phyloP scores from a whole-genome alignment of 2,888 invertebrate genomes.

The Calameuta idolon region DNA sequence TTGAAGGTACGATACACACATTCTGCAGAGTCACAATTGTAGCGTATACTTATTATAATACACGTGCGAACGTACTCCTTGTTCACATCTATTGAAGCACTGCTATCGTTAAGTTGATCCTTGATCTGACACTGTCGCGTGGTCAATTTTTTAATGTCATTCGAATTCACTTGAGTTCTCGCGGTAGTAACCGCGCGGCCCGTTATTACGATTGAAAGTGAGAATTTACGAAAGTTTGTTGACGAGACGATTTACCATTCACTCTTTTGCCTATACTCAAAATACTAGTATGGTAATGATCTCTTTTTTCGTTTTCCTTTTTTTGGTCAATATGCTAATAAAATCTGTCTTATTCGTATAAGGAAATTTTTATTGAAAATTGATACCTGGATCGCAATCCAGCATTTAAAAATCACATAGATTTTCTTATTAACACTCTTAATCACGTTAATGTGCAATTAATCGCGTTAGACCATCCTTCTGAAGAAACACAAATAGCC shows the following conservation, averaged over 20 bases:
- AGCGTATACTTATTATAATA: not conserved
- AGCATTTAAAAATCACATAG: not conserved
- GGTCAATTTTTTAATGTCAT: not conserved
- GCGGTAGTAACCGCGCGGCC: not conserved
- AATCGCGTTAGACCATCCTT: not conserved
- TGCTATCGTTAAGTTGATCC: not conserved
- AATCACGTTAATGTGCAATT: not conserved
- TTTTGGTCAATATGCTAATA: not conserved
- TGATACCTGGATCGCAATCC: not conserved
- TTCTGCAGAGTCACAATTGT: slow-evolving; percentile 15
- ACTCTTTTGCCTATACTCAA: not conserved
- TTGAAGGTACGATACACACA: slow-evolving; percentile 23
- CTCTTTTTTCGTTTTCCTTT: not conserved
- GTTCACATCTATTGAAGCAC: slow-evolving; percentile 13
- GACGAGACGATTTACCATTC: not conserved
- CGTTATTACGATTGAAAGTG: not conserved
- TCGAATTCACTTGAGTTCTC: not conserved
- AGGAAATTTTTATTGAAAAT: not conserved
- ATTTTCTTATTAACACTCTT: not conserved
- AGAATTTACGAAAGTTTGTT: not conserved
- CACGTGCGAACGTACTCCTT: slow-evolving; percentile 15
- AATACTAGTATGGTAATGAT: not conserved
- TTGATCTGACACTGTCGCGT: not conserved
- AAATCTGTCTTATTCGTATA: not conserved
- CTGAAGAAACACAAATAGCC: not conserved